A percentile compares a stretch with the other conserved stretches of the same genome.
phyloP scores from a whole-genome alignment of 2,797 vertebrate species.

The Argentina silus region DNA sequence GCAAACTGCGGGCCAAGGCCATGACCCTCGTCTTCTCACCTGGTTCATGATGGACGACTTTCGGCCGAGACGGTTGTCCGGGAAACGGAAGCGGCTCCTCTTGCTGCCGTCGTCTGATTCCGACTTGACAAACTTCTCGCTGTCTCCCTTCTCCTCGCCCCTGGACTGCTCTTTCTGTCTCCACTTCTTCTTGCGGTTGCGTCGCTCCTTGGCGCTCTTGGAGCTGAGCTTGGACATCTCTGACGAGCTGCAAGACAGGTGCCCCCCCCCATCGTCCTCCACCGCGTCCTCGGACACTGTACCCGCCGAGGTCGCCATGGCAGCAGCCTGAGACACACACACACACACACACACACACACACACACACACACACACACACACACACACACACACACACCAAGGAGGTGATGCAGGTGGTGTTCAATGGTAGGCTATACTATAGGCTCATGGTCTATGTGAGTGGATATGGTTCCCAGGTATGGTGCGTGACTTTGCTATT shows the following conservation, averaged over 20 bases:
- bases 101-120: constrained; percentile 96
- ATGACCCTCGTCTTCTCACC: constrained; percentile 71
- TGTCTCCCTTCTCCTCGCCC: constrained; percentile 95
- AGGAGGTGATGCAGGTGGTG: constrained; percentile 56
- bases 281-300: constrained; percentile 95
- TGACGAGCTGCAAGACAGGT: constrained; percentile 93
- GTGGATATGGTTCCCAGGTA: constrained; percentile 2
- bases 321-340: constrained; percentile 79
- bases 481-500: neutral
- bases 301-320: constrained; percentile 95
- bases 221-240: constrained; percentile 96
- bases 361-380: neutral
- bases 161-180: constrained; percentile 91
- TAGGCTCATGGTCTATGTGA: neutral
- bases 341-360: constrained; percentile 35
- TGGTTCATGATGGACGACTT: constrained; percentile 99
- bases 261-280: constrained; percentile 91
- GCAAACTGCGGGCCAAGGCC: neutral
- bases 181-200: constrained; percentile 93
- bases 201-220: constrained; percentile 95
- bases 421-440: neutral
- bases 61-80: constrained; percentile 93
- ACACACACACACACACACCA: constrained; percentile 52
- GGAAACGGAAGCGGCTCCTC: constrained; percentile 90
- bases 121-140: constrained; percentile 96